Evolutionary conservation across 1,140 invertebrate genomes (phyloP), one percentile per base, ranked within the genome.

Genomic region (Aphaenogaster ashmeadi): DNA sequence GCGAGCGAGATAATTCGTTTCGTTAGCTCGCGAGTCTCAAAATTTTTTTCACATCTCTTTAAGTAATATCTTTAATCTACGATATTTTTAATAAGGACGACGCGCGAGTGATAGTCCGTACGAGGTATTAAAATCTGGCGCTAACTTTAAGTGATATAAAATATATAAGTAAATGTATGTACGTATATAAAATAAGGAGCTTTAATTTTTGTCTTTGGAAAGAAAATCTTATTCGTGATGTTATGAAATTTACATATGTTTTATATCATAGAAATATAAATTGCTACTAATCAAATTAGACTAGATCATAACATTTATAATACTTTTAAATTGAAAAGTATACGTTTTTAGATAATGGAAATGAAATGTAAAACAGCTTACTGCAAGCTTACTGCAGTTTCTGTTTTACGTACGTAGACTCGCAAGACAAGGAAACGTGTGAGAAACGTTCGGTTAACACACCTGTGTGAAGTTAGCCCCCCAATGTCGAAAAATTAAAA

Each of bases 41-140:
- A 44, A 41, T 27, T 64, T 79, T 60, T 27, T 38, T 77, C 1
- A n/a, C 3, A 13, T 79, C 44, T 64, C 2, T 11, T 77, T 15
- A 75, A 79, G 7, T 47, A 50, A 36, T 8, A 13, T 33, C 8
- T 4, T 78, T 44, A 78, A 44, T 78, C 27, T 77, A 9, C 27
- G 56, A 64, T 27, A 41, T 77, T 60, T 66, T 60, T 66, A 79
- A 52, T 52, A 15, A 66, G 3, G 13, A 9, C 15, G 21, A 44
- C 18, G 6, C 50, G 13, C 7, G 13, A 21, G 52, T 15, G 18
- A 38, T 54, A 54, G 6, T 27, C n/a, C 33, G 7, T 58, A 44
- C 3, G n/a, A 41, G 36, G 58, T 8, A 58, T 58, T 56, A 41
- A 74, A 18, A 38, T 8, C 52, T 38, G 56, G 33, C 21, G 27